These are phyloP conservation scores for Dexiosoma caninum DNA, from an alignment of 2,888 invertebrate genomes.

Conservation along the genomic window DNA sequence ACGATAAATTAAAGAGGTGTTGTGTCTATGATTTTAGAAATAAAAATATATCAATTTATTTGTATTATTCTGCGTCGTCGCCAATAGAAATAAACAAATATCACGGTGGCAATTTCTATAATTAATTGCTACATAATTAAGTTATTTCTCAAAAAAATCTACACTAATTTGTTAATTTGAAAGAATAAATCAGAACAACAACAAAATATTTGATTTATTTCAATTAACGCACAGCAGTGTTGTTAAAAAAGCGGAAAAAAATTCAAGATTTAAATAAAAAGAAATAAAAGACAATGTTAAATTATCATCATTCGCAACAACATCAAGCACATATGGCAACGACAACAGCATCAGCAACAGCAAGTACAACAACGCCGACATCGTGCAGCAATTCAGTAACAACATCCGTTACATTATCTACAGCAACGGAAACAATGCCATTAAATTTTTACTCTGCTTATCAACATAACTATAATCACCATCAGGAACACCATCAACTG, in stretches of 20 bases:
- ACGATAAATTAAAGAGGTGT: constrained; percentile 28
- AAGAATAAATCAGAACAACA: constrained; percentile 26
- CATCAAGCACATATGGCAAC: constrained; percentile 41
- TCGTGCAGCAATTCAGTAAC: constrained; percentile 3
- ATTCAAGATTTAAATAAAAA: too few species aligned
- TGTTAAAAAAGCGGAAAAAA: background rate
- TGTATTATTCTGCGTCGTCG: constrained; percentile 48
- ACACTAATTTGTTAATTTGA: constrained; percentile 55
- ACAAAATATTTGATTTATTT: constrained; percentile 26
- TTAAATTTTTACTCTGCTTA: constrained; percentile 45
- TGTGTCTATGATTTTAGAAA: constrained; percentile 1
- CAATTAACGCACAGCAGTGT: background rate
- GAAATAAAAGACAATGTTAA: constrained; percentile 66
- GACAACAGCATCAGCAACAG: constrained; percentile 28
- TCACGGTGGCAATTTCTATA: constrained; percentile 65
- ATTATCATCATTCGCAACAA: constrained; percentile 67
- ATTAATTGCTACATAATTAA: constrained; percentile 68
- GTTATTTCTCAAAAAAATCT: constrained; percentile 54
- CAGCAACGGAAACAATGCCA: constrained; percentile 29
- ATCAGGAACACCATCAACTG: constrained; percentile 20
- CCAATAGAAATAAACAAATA: constrained; percentile 64
- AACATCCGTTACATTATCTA: constrained; percentile 26
- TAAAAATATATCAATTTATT: constrained; percentile 21
- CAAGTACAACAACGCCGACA: constrained; percentile 6
- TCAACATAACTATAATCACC: constrained; percentile 9